These are phyloP conservation scores for Zosterops pallidus DNA, from an alignment of 2,113 vertebrate species.

Conservation along the genomic window DNA sequence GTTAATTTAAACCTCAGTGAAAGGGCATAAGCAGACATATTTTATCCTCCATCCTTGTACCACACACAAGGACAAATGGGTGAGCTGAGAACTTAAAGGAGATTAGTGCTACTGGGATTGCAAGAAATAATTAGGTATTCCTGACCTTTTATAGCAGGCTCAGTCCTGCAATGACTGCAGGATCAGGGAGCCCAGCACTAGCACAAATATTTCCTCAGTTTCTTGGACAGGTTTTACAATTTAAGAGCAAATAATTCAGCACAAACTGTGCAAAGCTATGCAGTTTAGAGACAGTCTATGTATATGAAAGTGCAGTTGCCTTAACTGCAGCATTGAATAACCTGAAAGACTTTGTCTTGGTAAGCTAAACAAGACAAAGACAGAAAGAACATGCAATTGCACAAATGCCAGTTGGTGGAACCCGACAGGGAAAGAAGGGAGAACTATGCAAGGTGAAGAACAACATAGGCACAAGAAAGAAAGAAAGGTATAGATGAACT, in stretches of 20 bases:
- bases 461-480: neutral
- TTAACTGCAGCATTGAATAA: neutral
- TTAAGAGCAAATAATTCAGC: neutral
- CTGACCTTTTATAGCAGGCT: neutral
- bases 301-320: neutral
- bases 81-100: neutral
- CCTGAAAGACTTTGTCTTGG: neutral
- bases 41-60: neutral
- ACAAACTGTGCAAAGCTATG: neutral
- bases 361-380: neutral
- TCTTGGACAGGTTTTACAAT: neutral
- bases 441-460: neutral
- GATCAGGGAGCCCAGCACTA: neutral
- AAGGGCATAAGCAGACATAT: neutral
- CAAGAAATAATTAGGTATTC: neutral
- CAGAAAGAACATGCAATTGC: neutral
- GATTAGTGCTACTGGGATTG: neutral
- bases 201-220: neutral
- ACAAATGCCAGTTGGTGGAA: neutral
- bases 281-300: neutral
- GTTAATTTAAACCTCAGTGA: neutral
- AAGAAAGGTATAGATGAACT: neutral
- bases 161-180: neutral
- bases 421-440: neutral
- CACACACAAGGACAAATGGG: neutral